Evolutionary conservation across 1,140 invertebrate genomes (phyloP).

Genomic region (Schlechtendalia chinensis): DNA sequence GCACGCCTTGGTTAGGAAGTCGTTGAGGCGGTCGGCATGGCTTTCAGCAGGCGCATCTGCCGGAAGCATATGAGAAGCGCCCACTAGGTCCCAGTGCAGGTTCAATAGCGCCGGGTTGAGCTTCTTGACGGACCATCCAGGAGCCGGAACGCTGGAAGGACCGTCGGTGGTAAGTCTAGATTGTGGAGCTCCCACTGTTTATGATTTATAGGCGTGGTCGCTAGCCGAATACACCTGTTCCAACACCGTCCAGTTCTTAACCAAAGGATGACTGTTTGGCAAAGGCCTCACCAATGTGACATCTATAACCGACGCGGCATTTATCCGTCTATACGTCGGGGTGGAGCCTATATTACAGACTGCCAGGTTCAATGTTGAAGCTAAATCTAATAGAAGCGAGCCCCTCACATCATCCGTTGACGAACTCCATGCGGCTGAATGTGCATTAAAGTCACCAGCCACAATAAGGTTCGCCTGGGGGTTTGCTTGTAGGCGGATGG

Average conservation of each 20-base stretch:
- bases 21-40: background rate
- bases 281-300: background rate
- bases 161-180: no score
- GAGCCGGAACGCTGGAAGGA: accelerated
- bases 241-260: background rate
- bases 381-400: background rate
- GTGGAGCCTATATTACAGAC: background rate
- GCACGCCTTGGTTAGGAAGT: background rate
- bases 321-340: background rate
- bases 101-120: background rate
- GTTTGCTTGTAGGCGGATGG: background rate
- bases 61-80: background rate
- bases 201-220: background rate
- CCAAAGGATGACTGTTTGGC: background rate
- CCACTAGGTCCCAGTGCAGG: background rate
- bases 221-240: background rate
- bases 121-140: background rate
- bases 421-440: background rate
- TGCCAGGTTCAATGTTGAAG: accelerated
- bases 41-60: background rate
- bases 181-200: background rate
- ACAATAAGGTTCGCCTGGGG: background rate
- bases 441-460: background rate
- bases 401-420: background rate
- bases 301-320: background rate